A percentile compares a stretch with the other conserved stretches of the same genome.
Evolutionary conservation across 2,797 vertebrate species (phyloP).

Genomic region (Chelidonichthys spinosus): DNA sequence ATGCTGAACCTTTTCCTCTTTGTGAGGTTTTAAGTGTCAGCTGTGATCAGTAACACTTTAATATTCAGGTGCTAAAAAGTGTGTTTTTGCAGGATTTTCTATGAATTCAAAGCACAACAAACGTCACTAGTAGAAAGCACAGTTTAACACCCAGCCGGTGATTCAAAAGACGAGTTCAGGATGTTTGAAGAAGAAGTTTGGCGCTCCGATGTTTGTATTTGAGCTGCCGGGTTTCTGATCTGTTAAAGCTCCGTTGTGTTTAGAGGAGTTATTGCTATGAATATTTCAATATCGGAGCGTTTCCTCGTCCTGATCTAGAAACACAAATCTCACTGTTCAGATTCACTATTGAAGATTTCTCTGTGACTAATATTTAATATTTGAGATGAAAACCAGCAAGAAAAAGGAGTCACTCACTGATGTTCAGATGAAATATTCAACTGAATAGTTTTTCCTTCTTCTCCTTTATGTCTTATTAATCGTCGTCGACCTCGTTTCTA

Average conservation of each 20-base stretch:
- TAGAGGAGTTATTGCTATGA: background rate
- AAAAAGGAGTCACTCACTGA: constrained; percentile 1
- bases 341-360: background rate
- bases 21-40: background rate
- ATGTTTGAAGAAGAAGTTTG: background rate
- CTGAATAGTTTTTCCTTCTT: background rate
- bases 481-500: constrained; percentile 5
- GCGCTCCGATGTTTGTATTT: background rate
- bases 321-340: background rate
- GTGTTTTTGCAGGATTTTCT: background rate
- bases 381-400: background rate
- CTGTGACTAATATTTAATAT: background rate
- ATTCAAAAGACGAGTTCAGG: background rate
- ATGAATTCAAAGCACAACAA: constrained; percentile 11
- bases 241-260: background rate
- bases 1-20: background rate
- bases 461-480: constrained; percentile 26
- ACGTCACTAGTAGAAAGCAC: background rate
- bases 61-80: constrained; percentile 4
- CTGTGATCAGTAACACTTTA: background rate
- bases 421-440: constrained; percentile 49
- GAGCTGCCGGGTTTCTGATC: background rate
- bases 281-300: background rate
- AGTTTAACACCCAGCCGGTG: background rate
- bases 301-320: background rate